Evolutionary conservation across 2,797 vertebrate genomes (phyloP).

Genomic region (Cheirogaleus major): DNA sequence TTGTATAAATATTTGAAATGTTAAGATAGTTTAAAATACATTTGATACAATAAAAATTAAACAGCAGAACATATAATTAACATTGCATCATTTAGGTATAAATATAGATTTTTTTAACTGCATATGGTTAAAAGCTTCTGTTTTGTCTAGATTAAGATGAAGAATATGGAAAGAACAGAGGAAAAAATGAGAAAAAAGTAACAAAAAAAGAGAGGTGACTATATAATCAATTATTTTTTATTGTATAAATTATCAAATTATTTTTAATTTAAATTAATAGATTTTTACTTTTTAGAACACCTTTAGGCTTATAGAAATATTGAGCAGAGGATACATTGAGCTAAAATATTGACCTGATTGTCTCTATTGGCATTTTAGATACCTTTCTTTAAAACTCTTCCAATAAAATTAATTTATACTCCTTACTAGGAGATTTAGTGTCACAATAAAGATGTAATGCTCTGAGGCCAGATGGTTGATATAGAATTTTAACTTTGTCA

Average conservation of each 20-base stretch:
- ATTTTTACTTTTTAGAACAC: not conserved
- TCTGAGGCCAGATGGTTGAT: not conserved
- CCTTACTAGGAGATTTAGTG: not conserved
- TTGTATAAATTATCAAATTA: not conserved
- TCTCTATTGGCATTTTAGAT: not conserved
- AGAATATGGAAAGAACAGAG: not conserved
- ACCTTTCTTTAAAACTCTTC: not conserved
- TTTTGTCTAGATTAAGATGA: not conserved
- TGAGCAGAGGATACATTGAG: not conserved
- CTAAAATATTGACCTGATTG: not conserved
- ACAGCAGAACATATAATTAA: not conserved
- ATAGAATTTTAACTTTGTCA: not conserved
- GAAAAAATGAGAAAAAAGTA: not conserved
- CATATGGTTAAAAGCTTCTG: not conserved
- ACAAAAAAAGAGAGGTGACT: not conserved
- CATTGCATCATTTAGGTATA: not conserved
- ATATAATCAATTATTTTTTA: not conserved
- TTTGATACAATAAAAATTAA: not conserved
- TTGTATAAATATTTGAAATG: not conserved
- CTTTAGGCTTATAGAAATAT: not conserved
- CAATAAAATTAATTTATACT: not conserved
- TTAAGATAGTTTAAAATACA: not conserved
- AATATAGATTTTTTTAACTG: not conserved
- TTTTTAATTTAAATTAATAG: not conserved
- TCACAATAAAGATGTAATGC: not conserved